A percentile compares a stretch with the other conserved stretches of the same genome.
Conservation (phyloP, 2,113 vertebrate species). For the Phylloscopus trochiloides region DNA sequence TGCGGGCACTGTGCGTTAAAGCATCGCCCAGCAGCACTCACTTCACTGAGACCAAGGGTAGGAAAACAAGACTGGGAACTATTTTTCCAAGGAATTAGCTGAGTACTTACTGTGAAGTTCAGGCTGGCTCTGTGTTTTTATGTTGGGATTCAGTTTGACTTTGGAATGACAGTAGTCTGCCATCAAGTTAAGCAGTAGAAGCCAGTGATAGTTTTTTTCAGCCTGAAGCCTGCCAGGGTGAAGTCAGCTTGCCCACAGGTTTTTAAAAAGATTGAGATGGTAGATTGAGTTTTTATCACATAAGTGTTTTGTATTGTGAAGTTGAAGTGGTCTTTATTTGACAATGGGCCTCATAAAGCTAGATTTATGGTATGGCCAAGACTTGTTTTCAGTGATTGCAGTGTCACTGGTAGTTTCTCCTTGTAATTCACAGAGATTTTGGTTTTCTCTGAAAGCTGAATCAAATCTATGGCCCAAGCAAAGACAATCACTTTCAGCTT, state of each 20-base stretch:
- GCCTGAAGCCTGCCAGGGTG: not conserved
- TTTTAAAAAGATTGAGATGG: not conserved
- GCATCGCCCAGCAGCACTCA: fast-evolving
- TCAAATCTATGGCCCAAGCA: not conserved
- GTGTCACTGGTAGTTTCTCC: not conserved
- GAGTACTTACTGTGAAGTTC: not conserved
- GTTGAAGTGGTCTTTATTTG: not conserved
- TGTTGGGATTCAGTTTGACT: not conserved
- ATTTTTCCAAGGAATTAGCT: not conserved
- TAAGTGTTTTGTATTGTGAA: not conserved
- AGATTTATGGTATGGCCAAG: not conserved
- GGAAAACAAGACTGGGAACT: not conserved
- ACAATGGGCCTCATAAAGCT: not conserved
- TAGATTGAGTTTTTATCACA: not conserved
- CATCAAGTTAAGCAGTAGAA: not conserved
- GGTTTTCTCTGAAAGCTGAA: not conserved
- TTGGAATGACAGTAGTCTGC: not conserved
- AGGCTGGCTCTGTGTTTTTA: not conserved
- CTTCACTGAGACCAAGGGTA: not conserved
- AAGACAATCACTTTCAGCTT: not conserved
- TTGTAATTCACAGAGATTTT: not conserved
- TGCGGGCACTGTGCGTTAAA: fast-evolving
- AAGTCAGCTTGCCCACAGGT: not conserved
- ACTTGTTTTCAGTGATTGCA: not conserved
- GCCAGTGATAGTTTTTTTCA: not conserved